Percentiles rank a stretch among this genome's conserved stretches.
These are phyloP conservation scores for Laspeyria flexula DNA, from an alignment of 2,888 invertebrate species.

Conservation along the genomic window DNA sequence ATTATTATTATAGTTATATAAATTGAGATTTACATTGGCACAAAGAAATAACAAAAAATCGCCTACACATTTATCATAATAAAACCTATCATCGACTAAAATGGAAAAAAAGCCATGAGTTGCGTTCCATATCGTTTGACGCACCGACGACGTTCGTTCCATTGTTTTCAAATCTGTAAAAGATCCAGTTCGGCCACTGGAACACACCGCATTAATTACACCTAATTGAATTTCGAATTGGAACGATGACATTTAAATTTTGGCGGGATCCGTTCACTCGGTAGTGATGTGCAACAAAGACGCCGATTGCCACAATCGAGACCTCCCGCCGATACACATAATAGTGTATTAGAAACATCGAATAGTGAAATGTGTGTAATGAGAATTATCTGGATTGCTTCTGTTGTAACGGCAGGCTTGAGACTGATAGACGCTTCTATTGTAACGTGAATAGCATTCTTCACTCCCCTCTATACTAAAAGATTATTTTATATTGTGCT, in stretches of 20 bases:
- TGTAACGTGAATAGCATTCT: constrained; percentile 77
- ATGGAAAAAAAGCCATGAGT: constrained; percentile 65
- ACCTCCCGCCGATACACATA: constrained; percentile 80
- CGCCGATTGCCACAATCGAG: constrained; percentile 72
- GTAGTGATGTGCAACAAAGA: constrained; percentile 83
- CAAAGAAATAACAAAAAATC: constrained; percentile 35
- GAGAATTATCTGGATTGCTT: constrained; percentile 84
- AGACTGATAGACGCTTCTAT: constrained; percentile 72
- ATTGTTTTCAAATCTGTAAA: constrained; percentile 82
- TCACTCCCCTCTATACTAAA: constrained; percentile 74
- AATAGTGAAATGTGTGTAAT: constrained; percentile 84
- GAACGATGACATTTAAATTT: constrained; percentile 88
- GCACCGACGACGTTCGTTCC: constrained; percentile 62
- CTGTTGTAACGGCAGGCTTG: constrained; percentile 79
- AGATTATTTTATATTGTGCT: constrained; percentile 78
- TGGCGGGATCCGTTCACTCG: constrained; percentile 74
- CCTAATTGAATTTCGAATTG: constrained; percentile 89
- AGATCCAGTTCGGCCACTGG: constrained; percentile 77
- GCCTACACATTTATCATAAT: constrained; percentile 50
- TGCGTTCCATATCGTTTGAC: constrained; percentile 70
- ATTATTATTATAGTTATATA: constrained; percentile 20
- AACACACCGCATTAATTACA: constrained; percentile 86
- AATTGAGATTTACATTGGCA: constrained; percentile 40
- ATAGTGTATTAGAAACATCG: constrained; percentile 78
- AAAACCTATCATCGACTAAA: constrained; percentile 55